Conservation (phyloP, 2,888 invertebrate species). For the Tetragonisca angustula region DNA sequence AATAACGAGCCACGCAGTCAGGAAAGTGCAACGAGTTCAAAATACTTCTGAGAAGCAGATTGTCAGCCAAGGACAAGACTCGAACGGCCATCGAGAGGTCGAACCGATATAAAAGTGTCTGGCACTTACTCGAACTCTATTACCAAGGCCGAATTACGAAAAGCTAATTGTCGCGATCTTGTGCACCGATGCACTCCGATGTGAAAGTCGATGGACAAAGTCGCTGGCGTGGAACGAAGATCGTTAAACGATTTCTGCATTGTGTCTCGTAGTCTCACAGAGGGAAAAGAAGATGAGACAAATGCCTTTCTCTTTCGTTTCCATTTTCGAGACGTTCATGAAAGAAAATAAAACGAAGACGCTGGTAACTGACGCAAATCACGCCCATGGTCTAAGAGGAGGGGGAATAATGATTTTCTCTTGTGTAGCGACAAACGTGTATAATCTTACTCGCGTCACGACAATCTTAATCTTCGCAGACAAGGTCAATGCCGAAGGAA, state of each 20-base stretch:
- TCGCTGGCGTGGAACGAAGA: slow-evolving; percentile 29
- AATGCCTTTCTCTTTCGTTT: not conserved
- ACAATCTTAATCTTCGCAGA: slow-evolving; percentile 60
- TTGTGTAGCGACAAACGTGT: slow-evolving; percentile 28
- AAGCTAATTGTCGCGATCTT: slow-evolving; percentile 33
- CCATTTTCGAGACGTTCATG: not conserved
- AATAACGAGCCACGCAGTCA: slow-evolving; percentile 43
- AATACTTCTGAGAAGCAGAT: slow-evolving; percentile 52
- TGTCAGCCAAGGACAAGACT: not conserved
- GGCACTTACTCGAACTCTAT: slow-evolving; percentile 18
- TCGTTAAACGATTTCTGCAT: not conserved
- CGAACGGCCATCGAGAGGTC: slow-evolving; percentile 18
- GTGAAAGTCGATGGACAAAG: slow-evolving; percentile 55
- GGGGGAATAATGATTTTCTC: slow-evolving; percentile 44
- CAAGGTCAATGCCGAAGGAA: slow-evolving; percentile 59
- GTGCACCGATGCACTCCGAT: slow-evolving; percentile 40
- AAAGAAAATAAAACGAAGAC: not conserved
- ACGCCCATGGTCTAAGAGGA: slow-evolving; percentile 1
- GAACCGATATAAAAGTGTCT: slow-evolving; percentile 40
- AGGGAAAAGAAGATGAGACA: not conserved
- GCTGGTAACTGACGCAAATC: not conserved
- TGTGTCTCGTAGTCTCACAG: too few species aligned
- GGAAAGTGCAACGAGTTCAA: slow-evolving; percentile 32
- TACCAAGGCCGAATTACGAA: slow-evolving; percentile 51
- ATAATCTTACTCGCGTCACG: slow-evolving; percentile 43